A percentile compares a stretch with the other conserved stretches of the same genome.
Conservation (phyloP, 2,888 invertebrate species). For the Thymelicus sylvestris region DNA sequence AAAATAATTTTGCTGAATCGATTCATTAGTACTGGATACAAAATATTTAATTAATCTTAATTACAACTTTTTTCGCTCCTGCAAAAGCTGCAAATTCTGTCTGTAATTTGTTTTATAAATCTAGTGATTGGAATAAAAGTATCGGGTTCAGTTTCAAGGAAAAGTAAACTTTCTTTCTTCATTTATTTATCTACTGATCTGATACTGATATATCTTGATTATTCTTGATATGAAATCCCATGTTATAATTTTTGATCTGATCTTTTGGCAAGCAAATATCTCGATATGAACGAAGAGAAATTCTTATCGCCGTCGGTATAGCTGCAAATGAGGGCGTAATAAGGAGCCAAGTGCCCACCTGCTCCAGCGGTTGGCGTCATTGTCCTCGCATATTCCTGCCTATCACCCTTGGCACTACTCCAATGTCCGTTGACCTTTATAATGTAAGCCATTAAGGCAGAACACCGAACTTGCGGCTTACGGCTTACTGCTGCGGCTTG, state of each 20-base stretch:
- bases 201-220: no score
- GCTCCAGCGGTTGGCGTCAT: slow-evolving; percentile 22
- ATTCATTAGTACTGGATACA: no score
- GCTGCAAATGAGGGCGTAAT: slow-evolving; percentile 24
- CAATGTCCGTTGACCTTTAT: slow-evolving; percentile 33
- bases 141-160: no score
- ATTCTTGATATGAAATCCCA: no score
- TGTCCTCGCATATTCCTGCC: slow-evolving; percentile 14
- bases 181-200: no score
- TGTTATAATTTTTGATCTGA: background rate
- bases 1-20: no score
- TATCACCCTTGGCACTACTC: slow-evolving; percentile 32
- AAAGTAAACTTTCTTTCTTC: no score
- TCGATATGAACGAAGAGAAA: slow-evolving; percentile 3
- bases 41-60: no score
- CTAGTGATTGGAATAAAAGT: no score
- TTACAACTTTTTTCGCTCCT: no score
- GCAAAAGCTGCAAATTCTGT: no score
- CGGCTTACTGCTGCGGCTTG: slow-evolving; percentile 3
- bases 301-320: slow-evolving; percentile 21
- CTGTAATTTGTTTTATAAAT: no score
- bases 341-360: slow-evolving; percentile 30
- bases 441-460: slow-evolving; percentile 19
- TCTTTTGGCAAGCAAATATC: slow-evolving; percentile 1
- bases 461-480: slow-evolving; percentile 3